Percentiles rank a stretch among this genome's conserved stretches.
Evolutionary conservation across 2,888 invertebrate genomes (phyloP).

Genomic region (Agonopterix arenella): DNA sequence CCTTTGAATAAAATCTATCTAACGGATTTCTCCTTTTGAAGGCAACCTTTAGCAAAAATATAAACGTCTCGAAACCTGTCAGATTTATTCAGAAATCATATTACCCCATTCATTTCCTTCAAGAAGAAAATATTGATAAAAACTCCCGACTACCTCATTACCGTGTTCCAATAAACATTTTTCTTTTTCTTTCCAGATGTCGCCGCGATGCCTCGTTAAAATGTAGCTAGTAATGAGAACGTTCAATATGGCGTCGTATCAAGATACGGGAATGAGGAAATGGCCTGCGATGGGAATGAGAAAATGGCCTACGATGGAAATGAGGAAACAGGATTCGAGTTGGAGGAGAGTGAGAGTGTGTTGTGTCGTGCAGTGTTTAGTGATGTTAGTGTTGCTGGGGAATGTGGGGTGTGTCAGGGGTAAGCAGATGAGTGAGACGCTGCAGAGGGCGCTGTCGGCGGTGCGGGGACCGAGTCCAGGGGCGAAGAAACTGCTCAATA

Average conservation of each 20-base stretch:
- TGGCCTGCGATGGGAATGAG: constrained; percentile 25
- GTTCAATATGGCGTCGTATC: not conserved
- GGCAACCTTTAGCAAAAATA: too few species aligned
- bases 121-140: not conserved
- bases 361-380: constrained; percentile 41
- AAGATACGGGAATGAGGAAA: not conserved
- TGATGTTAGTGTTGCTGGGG: constrained; percentile 42
- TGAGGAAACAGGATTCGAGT: constrained; percentile 49
- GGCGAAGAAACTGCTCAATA: constrained; percentile 71
- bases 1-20: too few species aligned
- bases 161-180: not conserved
- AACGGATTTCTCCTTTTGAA: too few species aligned
- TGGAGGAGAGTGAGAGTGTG: constrained; percentile 40
- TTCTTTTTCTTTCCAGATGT: constrained; percentile 4
- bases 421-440: constrained; percentile 72
- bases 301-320: constrained; percentile 9
- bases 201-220: not conserved
- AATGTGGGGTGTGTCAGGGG: constrained; percentile 33
- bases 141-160: not conserved
- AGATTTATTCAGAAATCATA: too few species aligned
- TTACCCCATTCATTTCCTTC: too few species aligned
- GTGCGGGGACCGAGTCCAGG: constrained; percentile 71
- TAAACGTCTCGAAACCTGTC: too few species aligned
- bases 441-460: constrained; percentile 71
- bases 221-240: constrained; percentile 2